Evolutionary conservation across 2,888 invertebrate genomes (phyloP), one percentile per base, ranked within the genome.

Genomic region (Drosophila paramelanica): DNA sequence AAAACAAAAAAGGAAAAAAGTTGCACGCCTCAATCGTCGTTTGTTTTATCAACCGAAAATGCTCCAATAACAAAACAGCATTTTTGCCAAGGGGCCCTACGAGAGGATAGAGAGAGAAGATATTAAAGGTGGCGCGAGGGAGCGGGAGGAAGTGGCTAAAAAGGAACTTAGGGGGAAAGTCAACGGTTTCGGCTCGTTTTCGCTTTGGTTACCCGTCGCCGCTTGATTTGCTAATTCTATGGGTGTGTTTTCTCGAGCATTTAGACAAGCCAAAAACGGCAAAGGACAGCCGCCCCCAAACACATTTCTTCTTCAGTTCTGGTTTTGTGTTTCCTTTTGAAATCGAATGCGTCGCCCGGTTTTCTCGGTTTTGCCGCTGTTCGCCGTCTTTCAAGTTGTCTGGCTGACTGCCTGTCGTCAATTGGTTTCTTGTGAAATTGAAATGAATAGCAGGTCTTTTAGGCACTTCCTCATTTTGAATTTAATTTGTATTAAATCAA

Each of bases 11-110:
- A 25, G 25, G 13, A 46, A 49, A 41, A 20, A 57, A 78, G 60
- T 60, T 60, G 42, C 50, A 51, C 57, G 66, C 60, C 57, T 46
- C 62, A 52, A 80, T 41, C 65, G 52, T 47, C 58, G 60, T 65
- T 77, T 74, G 73, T 64, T 76, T 76, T 76, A 77, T 76, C 70
- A 73, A 61, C 66, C 76, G 20, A 73, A 76, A 61, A 55, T 70
- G 72, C 65, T 77, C 61, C 70, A 78, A 71, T 73, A 79, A 84
- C 79, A 84, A 75, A 73, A 55, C 61, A 50, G 47, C 67, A 74
- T 68, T 64, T 60, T 60, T 51, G 73, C 47, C 20, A 33, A 36
- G 46, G 23, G 45, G 13, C 45, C 36, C 36, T 13, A 7, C 14
- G 27, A 42, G 56, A 23, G 60, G 17, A 1, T 17, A 17, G n/a